Base-by-base conservation (phyloP, 2,113 vertebrate species). In the Tonatia bakeri region DNA sequence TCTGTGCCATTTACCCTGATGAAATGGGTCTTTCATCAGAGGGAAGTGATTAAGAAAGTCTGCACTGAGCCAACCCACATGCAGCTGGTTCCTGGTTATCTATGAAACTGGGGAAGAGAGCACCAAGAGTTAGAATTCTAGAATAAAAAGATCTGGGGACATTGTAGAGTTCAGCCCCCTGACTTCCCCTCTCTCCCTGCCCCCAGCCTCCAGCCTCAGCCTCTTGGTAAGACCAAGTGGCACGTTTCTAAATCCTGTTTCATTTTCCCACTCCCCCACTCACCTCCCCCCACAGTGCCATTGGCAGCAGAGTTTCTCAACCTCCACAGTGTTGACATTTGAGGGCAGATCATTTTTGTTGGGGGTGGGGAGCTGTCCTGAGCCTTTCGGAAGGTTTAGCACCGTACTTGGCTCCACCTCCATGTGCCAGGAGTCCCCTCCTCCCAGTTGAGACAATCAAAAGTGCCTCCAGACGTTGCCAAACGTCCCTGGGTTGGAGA, bases 21-120 rank as follows among this genome's bases (percentile, higher is more conserved):
- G 96, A 97, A 97, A 97, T 94, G 73, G 70, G 77, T 97, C 96
- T 98, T 97, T 97, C 96, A 91, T 97, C 97, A 97, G 97, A 97
- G 80, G 70, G 38, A 33, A 94, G 76, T 86, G 83, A 96, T 97
- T 93, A 97, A 95, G 96, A 96, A 98, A 98, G 88, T 90, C 64
- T 47, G 28, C 17, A 1, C 16, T 70, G 82, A 91, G 96, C 96
- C 95, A 94, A 54, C 26, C 15, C 43, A 38, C 76, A 56, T 3
- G n/a, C 56, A 89, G 89, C 91, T 94, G 95, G 67, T 13, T 91
- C 56, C 38, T 43, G 52, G 82, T 90, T 61, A 70, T 92, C 95
- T 91, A 9, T 40, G 85, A 95, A 95, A 96, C 94, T 79, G 73
- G 96, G 96, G 89, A 76, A 97, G 95, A 82, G 94, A 95, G 89